Percentiles rank a stretch among this genome's conserved stretches.
Conservation (phyloP, 2,888 invertebrate species). For the Nowickia ferox region DNA sequence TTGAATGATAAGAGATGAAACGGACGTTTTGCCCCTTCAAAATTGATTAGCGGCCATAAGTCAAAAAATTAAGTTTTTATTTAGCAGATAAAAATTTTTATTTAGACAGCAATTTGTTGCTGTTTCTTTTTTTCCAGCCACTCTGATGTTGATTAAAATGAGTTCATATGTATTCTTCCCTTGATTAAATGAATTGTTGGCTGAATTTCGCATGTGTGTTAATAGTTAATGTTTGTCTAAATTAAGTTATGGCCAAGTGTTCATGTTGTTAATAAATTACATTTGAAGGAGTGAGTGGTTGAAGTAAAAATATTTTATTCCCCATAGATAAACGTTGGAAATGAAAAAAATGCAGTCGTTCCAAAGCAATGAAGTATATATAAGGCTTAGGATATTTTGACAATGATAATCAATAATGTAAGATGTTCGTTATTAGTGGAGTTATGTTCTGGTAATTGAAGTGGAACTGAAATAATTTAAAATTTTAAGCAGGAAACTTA, state of each 20-base stretch:
- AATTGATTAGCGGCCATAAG: constrained; percentile 82
- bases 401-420: neutral
- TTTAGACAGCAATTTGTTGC: constrained; percentile 46
- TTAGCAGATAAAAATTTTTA: constrained; percentile 56
- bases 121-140: constrained; percentile 5
- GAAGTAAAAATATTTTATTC: constrained; percentile 12
- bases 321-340: neutral
- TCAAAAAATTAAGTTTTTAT: constrained; percentile 74
- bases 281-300: constrained; percentile 8
- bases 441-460: neutral
- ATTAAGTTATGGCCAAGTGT: constrained; percentile 58
- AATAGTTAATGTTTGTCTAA: constrained; percentile 49
- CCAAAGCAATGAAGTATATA: neutral
- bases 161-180: constrained; percentile 31
- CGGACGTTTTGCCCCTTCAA: constrained; percentile 74
- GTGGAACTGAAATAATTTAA: neutral
- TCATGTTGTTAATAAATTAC: constrained; percentile 50
- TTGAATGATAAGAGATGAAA: constrained; percentile 61
- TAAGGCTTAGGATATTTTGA: neutral
- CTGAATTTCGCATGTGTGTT: constrained; percentile 22
- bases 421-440: neutral
- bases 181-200: constrained; percentile 52
- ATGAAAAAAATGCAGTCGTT: constrained; percentile 44
- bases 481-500: neutral
- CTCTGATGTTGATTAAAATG: constrained; percentile 58